Conservation (phyloP, 2,888 invertebrate genomes). For the Petrolisthes cinctipes region DNA sequence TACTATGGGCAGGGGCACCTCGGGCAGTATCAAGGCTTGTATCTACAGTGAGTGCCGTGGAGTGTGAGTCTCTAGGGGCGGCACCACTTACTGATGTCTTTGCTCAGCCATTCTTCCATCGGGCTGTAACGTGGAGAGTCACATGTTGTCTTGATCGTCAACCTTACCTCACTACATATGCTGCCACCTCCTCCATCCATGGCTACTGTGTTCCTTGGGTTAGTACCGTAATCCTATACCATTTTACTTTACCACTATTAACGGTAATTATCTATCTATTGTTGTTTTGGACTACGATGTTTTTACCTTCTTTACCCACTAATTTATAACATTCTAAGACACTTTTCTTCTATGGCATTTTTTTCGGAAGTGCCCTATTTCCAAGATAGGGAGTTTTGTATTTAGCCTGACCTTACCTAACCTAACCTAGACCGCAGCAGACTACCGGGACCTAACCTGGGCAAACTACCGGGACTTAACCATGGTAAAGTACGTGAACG, state of each 20-base stretch:
- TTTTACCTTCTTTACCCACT: neutral
- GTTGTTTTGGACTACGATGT: neutral
- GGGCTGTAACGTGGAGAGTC: slow-evolving; percentile 61
- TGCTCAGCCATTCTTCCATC: slow-evolving; percentile 63
- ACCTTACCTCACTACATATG: slow-evolving; percentile 62
- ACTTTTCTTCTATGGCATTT: no score
- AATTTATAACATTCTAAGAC: neutral
- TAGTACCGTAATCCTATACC: neutral
- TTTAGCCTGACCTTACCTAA: no score
- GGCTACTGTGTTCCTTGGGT: slow-evolving; percentile 59
- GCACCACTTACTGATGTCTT: slow-evolving; percentile 61
- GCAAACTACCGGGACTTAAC: no score
- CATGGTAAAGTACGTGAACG: no score
- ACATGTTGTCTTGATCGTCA: slow-evolving; percentile 61
- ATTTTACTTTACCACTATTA: neutral
- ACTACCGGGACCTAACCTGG: no score
- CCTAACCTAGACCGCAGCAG: no score
- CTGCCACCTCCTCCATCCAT: slow-evolving; percentile 56
- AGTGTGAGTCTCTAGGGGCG: slow-evolving; percentile 56
- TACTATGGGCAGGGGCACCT: slow-evolving; percentile 53
- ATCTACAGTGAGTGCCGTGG: slow-evolving; percentile 53
- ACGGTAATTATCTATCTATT: neutral
- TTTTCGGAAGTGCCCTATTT: no score
- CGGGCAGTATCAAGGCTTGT: slow-evolving; percentile 49
- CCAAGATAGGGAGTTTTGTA: no score